phyloP scores from a whole-genome alignment of 2,797 vertebrate genomes.

The Catamblyrhynchus diadema region DNA sequence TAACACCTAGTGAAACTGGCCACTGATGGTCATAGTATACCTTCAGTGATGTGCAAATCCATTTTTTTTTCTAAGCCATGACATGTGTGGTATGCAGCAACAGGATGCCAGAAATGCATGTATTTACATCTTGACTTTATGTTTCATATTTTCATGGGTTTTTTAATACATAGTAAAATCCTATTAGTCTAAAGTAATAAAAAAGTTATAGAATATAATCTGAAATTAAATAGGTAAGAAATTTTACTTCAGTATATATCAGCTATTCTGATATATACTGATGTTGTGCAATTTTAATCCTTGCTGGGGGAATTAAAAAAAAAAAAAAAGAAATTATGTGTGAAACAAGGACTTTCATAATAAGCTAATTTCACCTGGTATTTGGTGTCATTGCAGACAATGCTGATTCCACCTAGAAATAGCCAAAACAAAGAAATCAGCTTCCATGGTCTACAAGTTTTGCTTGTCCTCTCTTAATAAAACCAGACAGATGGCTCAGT shows the following conservation, averaged over 20 bases:
- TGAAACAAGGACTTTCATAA: neutral
- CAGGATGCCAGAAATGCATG: neutral
- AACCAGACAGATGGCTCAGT: slow-evolving; percentile 45
- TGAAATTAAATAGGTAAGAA: neutral
- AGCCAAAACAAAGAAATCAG: slow-evolving; percentile 51
- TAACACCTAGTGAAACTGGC: neutral
- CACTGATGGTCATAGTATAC: neutral
- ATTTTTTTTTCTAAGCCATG: neutral
- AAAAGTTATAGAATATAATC: neutral
- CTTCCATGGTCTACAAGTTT: neutral
- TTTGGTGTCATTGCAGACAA: neutral
- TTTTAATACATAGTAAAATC: neutral
- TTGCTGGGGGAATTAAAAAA: neutral
- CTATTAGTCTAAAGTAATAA: neutral
- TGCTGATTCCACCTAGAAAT: slow-evolving; percentile 17
- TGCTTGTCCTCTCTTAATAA: slow-evolving; percentile 30
- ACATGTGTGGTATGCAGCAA: neutral
- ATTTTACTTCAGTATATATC: neutral
- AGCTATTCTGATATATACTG: neutral
- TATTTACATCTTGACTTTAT: neutral
- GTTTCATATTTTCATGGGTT: neutral
- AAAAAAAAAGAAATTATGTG: neutral
- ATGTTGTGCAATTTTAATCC: neutral
- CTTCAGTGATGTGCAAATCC: neutral
- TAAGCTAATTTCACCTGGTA: neutral